Conservation (phyloP, 2,888 invertebrate species). For the Itoplectis maculator region DNA sequence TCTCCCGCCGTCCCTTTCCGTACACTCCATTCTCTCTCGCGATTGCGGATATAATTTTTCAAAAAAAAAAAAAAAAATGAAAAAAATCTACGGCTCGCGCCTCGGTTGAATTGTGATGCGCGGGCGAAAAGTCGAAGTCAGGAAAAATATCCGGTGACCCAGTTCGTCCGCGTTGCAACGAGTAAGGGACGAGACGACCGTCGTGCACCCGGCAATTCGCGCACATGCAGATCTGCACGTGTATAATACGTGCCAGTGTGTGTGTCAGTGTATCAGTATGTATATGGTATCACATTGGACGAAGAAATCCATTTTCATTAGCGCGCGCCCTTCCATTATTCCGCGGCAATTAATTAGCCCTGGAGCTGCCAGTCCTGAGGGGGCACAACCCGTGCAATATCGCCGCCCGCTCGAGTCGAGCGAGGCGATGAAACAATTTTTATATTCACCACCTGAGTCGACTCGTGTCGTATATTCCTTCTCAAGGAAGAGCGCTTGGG, state of each 20-base stretch:
- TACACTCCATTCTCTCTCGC: slow-evolving; percentile 20
- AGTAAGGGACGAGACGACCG: slow-evolving; percentile 14
- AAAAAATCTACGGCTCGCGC: not conserved
- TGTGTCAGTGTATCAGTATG: too few relatives aligned
- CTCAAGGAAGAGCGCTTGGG: slow-evolving; percentile 34
- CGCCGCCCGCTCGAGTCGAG: not conserved
- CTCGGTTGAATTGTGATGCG: slow-evolving; percentile 41
- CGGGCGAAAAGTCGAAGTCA: slow-evolving; percentile 39
- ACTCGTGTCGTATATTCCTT: slow-evolving; percentile 40
- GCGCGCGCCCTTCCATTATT: slow-evolving; percentile 50
- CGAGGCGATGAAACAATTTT: slow-evolving; percentile 60
- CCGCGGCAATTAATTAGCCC: slow-evolving; percentile 69
- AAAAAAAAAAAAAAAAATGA: too few relatives aligned
- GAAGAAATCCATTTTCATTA: slow-evolving; percentile 60
- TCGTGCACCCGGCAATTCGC: not conserved
- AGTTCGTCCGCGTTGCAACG: slow-evolving; percentile 27
- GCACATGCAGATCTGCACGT: not conserved
- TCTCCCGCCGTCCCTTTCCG: not conserved
- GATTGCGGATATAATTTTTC: slow-evolving; percentile 42
- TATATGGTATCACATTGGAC: slow-evolving; percentile 9
- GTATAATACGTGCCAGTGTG: too few relatives aligned
- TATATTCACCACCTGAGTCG: slow-evolving; percentile 46
- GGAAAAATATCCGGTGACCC: slow-evolving; percentile 36
- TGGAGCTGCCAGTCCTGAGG: slow-evolving; percentile 42
- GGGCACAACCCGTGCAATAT: slow-evolving; percentile 29